Evolutionary conservation across 2,888 invertebrate genomes (phyloP).

Genomic region (Galeopsomyia nigrocyanea): DNA sequence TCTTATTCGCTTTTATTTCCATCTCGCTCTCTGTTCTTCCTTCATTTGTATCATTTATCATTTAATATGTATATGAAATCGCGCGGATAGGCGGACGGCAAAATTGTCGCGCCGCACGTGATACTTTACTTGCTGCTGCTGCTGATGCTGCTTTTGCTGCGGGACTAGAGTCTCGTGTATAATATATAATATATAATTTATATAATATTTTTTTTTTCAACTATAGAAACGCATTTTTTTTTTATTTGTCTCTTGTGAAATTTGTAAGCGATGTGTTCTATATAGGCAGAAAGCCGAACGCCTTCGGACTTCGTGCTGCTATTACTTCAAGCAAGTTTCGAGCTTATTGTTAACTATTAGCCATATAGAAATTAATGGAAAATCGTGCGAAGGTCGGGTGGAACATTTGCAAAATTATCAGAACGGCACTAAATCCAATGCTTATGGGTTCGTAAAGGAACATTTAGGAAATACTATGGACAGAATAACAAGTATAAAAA

Average conservation of each 20-base stretch:
- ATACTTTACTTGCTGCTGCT: constrained; percentile 33
- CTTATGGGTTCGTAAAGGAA: no score
- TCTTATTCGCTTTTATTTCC: constrained; percentile 1
- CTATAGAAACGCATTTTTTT: constrained; percentile 34
- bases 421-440: no score
- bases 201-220: constrained; percentile 30
- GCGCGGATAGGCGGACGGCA: constrained; percentile 46
- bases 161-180: constrained; percentile 47
- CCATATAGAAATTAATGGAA: no score
- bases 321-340: constrained; percentile 14
- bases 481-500: no score
- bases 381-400: no score
- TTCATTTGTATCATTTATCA: constrained; percentile 14
- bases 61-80: constrained; percentile 40
- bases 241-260: constrained; percentile 42
- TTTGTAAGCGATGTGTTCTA: constrained; percentile 34
- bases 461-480: no score
- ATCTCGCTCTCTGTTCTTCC: constrained; percentile 2
- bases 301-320: neutral
- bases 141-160: constrained; percentile 37
- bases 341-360: neutral
- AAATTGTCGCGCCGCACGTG: constrained; percentile 32
- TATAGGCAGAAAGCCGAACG: constrained; percentile 12
- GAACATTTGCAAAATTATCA: no score
- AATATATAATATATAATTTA: constrained; percentile 39